Evolutionary conservation across 2,113 vertebrate genomes (phyloP), one percentile per base, ranked within the genome.

Genomic region (Laticauda colubrina): DNA sequence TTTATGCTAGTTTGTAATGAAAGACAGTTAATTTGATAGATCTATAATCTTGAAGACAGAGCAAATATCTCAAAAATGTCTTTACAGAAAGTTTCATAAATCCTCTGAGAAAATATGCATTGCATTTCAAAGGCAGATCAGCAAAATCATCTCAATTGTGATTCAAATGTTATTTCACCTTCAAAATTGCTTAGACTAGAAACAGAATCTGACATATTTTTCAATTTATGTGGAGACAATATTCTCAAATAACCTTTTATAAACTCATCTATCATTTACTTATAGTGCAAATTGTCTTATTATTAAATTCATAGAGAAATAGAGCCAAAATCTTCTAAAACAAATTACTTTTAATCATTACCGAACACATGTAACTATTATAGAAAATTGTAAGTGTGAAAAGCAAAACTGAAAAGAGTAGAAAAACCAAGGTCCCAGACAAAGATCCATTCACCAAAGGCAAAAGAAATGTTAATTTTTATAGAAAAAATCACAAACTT

Each of bases 401-500:
- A 51, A 93, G 94, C 85, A 95, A 94, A 87, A 93, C 61, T 93
- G 2, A 6, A 81, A 85, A 95, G 45, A 88, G 85, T 94, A 94
- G 90, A 4, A 90, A 89, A 93, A 45, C 45, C 15, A 91, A 87
- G 8, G 90, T 14, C 87, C 81, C 91, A 92, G 11, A 57, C 56
- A 26, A 51, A 90, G 56, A 89, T 89, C 95, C 96, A 95, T 95
- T 92, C 96, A 96, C 96, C 97, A 95, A 92, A 96, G 93, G 55
- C 34, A 90, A 95, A 95, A 59, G 94, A 45, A 61, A 96, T 61
- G 89, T 95, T 94, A 94, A 54, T 90, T 5, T 53, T 89, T 0
- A 3, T 86, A 81, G n/a, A 85, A 92, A 94, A 94, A 92, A 61
- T 4, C 20, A 95, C 96, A 96, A 97, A 97, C 97, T 97, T 97